A percentile compares a stretch with the other conserved stretches of the same genome.
Evolutionary conservation across 1,140 invertebrate genomes (phyloP).

Genomic region (Periplaneta americana): DNA sequence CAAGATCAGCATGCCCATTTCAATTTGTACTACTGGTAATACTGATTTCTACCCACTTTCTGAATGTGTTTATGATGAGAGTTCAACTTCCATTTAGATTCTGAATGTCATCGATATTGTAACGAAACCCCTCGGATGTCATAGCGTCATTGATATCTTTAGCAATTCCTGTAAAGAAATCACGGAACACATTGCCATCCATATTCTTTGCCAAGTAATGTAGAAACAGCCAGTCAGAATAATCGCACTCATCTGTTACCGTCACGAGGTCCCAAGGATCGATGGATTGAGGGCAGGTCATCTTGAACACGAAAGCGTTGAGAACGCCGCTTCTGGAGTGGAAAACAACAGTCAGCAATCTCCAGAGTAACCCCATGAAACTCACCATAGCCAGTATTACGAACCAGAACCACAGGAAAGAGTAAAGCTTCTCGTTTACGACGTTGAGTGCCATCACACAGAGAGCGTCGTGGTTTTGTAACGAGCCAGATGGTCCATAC

Average conservation of each 20-base stretch:
- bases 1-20: too few relatives aligned
- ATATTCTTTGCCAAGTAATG: conserved; percentile 76
- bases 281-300: conserved; percentile 53
- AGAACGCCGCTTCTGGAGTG: conserved; percentile 49
- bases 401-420: conserved; percentile 82
- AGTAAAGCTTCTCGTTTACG: conserved; percentile 83
- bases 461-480: conserved; percentile 69
- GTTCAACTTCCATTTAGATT: too few relatives aligned
- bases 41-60: too few relatives aligned
- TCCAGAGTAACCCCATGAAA: conserved; percentile 52
- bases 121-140: too few relatives aligned
- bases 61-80: too few relatives aligned
- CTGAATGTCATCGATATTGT: too few relatives aligned
- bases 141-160: too few relatives aligned
- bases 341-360: conserved; percentile 48
- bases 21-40: too few relatives aligned
- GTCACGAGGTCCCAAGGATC: conserved; percentile 45
- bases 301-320: conserved; percentile 54
- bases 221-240: conserved; percentile 76
- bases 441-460: conserved; percentile 82
- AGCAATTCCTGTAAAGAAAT: conserved; percentile 47
- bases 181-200: conserved; percentile 59
- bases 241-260: conserved; percentile 59
- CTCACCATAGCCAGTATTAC: conserved; percentile 58
- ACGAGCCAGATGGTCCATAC: conserved; percentile 61